These are phyloP conservation scores for Stenchaetothrips biformis DNA, from an alignment of 2,888 invertebrate genomes.

Conservation along the genomic window DNA sequence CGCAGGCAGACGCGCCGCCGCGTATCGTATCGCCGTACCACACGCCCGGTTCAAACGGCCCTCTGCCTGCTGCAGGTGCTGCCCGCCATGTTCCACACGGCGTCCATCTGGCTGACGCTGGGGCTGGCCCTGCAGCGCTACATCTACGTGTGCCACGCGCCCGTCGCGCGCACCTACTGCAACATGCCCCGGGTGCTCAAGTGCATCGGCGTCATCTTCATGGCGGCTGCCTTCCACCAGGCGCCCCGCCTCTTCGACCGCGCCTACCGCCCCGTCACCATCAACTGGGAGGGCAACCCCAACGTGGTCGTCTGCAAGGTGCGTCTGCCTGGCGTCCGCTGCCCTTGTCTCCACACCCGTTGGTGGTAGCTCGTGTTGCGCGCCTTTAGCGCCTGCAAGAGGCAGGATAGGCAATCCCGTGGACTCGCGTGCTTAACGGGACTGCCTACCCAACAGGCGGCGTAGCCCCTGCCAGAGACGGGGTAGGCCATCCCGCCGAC, in stretches of 20 bases:
- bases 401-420: no score
- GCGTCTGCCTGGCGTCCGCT: conserved; percentile 27
- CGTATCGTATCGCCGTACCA: no score
- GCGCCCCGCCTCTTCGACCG: conserved; percentile 77
- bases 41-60: no score
- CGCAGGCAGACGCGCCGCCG: no score
- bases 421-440: no score
- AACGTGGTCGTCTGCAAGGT: conserved; percentile 58
- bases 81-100: conserved; percentile 87
- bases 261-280: conserved; percentile 54
- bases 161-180: conserved; percentile 73
- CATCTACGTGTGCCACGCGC: conserved; percentile 91
- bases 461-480: no score
- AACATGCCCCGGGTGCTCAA: conserved; percentile 63
- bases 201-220: conserved; percentile 71
- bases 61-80: conserved; percentile 47
- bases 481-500: no score
- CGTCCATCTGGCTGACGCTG: conserved; percentile 89
- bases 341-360: no score
- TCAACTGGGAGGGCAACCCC: conserved; percentile 63
- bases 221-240: conserved; percentile 76
- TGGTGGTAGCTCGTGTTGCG: no score
- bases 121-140: conserved; percentile 88
- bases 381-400: no score
- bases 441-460: no score